Conservation (phyloP, 2,113 vertebrate species). For the Bubalus kerabau region DNA sequence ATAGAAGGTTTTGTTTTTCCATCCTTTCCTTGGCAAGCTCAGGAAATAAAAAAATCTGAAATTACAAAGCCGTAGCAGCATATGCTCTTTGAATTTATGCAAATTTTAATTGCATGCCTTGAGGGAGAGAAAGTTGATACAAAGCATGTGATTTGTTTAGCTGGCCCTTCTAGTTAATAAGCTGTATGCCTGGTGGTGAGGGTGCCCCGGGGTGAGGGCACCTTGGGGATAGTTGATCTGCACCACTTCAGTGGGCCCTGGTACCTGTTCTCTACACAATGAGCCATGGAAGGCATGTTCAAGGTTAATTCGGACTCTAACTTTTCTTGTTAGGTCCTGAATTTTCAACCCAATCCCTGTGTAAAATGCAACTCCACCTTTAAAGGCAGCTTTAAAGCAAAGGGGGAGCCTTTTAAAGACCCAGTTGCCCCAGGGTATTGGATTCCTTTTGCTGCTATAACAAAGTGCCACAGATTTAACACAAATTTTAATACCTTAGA, state of each 20-base stretch:
- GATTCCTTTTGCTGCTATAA: neutral
- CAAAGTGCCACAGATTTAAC: neutral
- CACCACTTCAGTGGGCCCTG: neutral
- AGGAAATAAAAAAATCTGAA: conserved; percentile 27
- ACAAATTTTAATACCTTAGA: neutral
- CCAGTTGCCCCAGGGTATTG: neutral
- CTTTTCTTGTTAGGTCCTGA: neutral
- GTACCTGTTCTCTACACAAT: neutral
- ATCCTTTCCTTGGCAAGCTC: conserved; percentile 3
- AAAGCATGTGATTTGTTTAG: neutral
- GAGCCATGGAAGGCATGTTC: neutral
- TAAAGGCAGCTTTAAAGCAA: neutral
- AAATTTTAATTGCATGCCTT: neutral
- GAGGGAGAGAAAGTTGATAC: neutral
- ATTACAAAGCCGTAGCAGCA: neutral
- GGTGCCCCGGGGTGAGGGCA: neutral
- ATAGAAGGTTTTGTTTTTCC: neutral
- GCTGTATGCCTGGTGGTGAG: neutral
- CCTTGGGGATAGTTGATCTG: neutral
- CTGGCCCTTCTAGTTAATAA: neutral
- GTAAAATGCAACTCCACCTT: neutral
- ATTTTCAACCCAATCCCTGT: neutral
- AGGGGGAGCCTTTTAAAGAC: neutral
- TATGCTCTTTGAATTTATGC: conserved; percentile 3
- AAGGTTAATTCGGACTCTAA: neutral